Evolutionary conservation across 2,113 vertebrate genomes (phyloP).

Genomic region (Gadus chalcogrammus): DNA sequence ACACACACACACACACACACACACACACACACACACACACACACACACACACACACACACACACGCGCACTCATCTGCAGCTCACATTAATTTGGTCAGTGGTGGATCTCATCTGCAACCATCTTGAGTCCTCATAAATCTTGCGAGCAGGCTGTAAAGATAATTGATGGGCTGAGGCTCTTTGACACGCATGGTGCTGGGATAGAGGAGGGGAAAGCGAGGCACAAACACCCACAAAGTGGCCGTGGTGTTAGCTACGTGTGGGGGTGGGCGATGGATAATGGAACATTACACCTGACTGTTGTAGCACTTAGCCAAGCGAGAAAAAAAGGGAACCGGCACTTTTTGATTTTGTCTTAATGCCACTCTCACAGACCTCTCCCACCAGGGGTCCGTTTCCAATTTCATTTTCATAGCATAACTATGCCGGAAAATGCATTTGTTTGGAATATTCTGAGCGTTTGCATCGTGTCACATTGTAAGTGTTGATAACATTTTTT

Average conservation of each 20-base stretch:
- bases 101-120: conserved; percentile 53
- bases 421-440: too few relatives aligned
- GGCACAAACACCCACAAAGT: conserved; percentile 24
- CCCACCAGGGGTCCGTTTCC: conserved; percentile 15
- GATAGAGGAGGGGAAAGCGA: conserved; percentile 36
- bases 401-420: too few relatives aligned
- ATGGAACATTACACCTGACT: conserved; percentile 36
- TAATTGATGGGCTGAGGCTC: conserved; percentile 65
- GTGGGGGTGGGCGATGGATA: conserved; percentile 12
- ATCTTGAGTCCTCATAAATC: conserved; percentile 61
- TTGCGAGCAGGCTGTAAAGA: conserved; percentile 45
- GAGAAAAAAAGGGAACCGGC: not conserved
- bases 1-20: not conserved
- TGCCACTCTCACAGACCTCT: conserved; percentile 23
- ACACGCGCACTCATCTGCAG: not conserved
- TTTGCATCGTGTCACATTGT: too few relatives aligned
- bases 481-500: too few relatives aligned
- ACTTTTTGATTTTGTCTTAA: conserved; percentile 15
- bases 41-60: not conserved
- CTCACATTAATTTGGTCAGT: conserved; percentile 37
- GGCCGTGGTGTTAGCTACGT: too few relatives aligned
- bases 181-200: conserved; percentile 36
- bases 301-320: conserved; percentile 23
- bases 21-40: not conserved
- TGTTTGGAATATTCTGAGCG: too few relatives aligned